phyloP scores from a whole-genome alignment of 2,888 invertebrate species.

The Drosophila cognata region DNA sequence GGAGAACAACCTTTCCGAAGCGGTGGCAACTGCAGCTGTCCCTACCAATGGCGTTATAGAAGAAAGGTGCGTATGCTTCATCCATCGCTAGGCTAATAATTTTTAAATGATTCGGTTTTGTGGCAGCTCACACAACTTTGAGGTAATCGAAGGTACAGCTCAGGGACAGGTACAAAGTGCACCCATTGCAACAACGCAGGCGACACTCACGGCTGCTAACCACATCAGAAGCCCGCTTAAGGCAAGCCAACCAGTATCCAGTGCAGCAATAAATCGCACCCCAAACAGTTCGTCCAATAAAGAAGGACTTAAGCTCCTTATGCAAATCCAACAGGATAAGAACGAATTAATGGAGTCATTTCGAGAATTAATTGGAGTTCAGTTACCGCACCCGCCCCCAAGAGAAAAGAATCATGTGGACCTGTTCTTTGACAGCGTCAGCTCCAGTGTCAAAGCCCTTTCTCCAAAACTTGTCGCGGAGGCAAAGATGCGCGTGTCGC shows the following conservation, averaged over 20 bases:
- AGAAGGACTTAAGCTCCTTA: slow-evolving; percentile 47
- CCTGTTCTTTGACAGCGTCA: slow-evolving; percentile 74
- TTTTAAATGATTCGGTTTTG: background rate
- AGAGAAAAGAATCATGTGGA: slow-evolving; percentile 80
- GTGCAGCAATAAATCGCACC: slow-evolving; percentile 10
- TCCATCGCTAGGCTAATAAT: background rate
- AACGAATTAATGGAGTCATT: slow-evolving; percentile 83
- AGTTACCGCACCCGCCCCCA: slow-evolving; percentile 43
- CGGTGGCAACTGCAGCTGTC: slow-evolving; percentile 20
- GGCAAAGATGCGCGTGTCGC: slow-evolving; percentile 76
- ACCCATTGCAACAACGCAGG: slow-evolving; percentile 5
- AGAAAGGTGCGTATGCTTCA: slow-evolving; percentile 28
- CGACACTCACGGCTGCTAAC: slow-evolving; percentile 2
- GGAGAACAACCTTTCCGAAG: slow-evolving; percentile 18
- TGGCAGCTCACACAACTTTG: slow-evolving; percentile 29
- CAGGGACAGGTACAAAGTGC: slow-evolving; percentile 28
- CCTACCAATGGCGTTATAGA: slow-evolving; percentile 39
- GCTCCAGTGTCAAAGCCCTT: slow-evolving; percentile 72
- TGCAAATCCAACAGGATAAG: slow-evolving; percentile 70
- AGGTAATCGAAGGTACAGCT: slow-evolving; percentile 8
- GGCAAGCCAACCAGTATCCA: slow-evolving; percentile 1
- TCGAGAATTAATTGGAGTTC: slow-evolving; percentile 80
- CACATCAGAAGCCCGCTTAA: slow-evolving; percentile 11
- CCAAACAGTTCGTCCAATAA: slow-evolving; percentile 28
- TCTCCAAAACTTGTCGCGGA: slow-evolving; percentile 72